Evolutionary conservation across 1,140 invertebrate species (phyloP).

Genomic region (Scaptomyza pallida): DNA sequence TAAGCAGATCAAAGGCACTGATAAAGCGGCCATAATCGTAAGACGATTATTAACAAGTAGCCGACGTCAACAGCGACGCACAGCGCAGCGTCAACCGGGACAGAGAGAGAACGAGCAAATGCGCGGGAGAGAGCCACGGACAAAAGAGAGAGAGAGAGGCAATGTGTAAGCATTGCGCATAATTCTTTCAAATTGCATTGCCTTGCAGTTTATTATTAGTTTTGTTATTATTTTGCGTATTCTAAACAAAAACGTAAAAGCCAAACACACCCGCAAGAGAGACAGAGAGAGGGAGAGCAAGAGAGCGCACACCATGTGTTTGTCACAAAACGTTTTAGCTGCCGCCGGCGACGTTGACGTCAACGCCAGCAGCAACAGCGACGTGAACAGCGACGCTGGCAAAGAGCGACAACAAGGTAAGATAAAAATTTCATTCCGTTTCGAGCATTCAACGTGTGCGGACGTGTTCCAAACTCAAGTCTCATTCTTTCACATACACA

Average conservation of each 20-base stretch:
- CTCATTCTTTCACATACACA: neutral
- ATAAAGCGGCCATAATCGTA: slow-evolving; percentile 62
- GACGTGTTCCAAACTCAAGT: slow-evolving; percentile 41
- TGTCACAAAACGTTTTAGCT: slow-evolving; percentile 5
- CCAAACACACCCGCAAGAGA: slow-evolving; percentile 4
- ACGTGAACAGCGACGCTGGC: slow-evolving; percentile 23
- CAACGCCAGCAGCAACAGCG: slow-evolving; percentile 7
- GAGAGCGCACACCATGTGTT: slow-evolving; percentile 46
- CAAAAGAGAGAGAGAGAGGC: neutral
- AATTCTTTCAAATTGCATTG: slow-evolving; percentile 77
- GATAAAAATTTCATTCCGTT: slow-evolving; percentile 76
- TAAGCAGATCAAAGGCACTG: slow-evolving; percentile 70
- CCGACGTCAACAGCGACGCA: slow-evolving; percentile 14
- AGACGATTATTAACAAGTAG: slow-evolving; percentile 75
- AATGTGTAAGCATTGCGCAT: slow-evolving; percentile 13
- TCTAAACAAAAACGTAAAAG: slow-evolving; percentile 76
- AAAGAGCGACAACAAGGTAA: slow-evolving; percentile 45
- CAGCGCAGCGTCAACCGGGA: neutral
- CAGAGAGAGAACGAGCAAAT: neutral
- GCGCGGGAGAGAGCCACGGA: neutral
- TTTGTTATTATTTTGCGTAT: slow-evolving; percentile 84
- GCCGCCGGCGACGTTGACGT: slow-evolving; percentile 4
- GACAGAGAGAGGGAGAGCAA: slow-evolving; percentile 12
- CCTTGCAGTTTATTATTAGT: slow-evolving; percentile 83
- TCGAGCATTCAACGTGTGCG: slow-evolving; percentile 71